Conservation (phyloP, 2,888 invertebrate species). For the Stenichneumon culpator region DNA sequence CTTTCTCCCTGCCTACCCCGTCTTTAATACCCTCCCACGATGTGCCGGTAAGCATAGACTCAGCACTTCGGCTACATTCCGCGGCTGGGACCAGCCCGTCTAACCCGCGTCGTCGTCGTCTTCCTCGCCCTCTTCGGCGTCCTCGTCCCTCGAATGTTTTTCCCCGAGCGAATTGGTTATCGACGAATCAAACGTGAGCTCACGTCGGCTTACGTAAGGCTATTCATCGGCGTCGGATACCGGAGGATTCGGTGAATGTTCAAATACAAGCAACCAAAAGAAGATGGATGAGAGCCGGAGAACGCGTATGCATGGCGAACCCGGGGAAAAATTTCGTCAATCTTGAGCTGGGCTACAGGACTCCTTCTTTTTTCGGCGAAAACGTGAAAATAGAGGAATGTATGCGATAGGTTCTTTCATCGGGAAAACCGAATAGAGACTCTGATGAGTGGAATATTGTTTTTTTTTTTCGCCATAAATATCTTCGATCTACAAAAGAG, state of each 20-base stretch:
- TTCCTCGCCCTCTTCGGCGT: not conserved
- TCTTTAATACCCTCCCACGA: constrained; percentile 44
- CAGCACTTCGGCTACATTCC: constrained; percentile 49
- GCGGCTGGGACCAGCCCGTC: not conserved
- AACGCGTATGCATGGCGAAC: not conserved
- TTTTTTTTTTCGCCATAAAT: not conserved
- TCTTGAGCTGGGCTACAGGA: not conserved
- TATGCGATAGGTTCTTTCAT: not conserved
- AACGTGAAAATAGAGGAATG: not conserved
- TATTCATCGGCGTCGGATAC: constrained; percentile 34
- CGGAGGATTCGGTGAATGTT: constrained; percentile 27
- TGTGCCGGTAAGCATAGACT: constrained; percentile 53
- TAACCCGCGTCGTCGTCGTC: constrained; percentile 12
- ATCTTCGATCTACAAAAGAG: not conserved
- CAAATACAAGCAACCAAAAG: constrained; percentile 12
- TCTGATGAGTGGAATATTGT: not conserved
- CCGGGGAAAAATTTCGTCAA: not conserved
- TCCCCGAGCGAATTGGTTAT: constrained; percentile 34
- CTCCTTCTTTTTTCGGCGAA: not conserved
- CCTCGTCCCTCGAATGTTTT: constrained; percentile 23
- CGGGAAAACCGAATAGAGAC: not conserved
- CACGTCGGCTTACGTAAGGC: constrained; percentile 37
- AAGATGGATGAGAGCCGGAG: constrained; percentile 31
- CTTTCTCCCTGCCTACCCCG: constrained; percentile 6
- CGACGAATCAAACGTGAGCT: constrained; percentile 37